Evolutionary conservation across 2,113 vertebrate species (phyloP).

Genomic region (Tringa solitaria): DNA sequence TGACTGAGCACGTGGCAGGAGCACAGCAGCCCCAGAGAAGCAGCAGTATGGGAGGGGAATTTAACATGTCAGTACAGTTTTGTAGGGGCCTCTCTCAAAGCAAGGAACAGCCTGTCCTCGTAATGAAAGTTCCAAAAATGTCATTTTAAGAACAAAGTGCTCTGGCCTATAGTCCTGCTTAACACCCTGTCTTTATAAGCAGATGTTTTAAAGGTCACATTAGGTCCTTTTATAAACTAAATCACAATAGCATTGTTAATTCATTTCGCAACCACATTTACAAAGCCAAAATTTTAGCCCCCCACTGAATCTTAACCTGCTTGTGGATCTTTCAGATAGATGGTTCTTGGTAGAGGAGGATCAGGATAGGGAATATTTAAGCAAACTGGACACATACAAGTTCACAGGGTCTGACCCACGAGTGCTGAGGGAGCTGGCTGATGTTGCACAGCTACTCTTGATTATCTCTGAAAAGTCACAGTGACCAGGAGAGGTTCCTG

Average conservation of each 20-base stretch:
- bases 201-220: slow-evolving; percentile 54
- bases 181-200: slow-evolving; percentile 21
- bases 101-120: slow-evolving; percentile 25
- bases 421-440: background rate
- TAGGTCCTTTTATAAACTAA: background rate
- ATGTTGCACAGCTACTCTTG: background rate
- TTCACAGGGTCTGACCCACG: background rate
- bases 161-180: slow-evolving; percentile 26
- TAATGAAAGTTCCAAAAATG: slow-evolving; percentile 4
- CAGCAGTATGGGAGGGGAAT: background rate
- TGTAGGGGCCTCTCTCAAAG: background rate
- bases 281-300: background rate
- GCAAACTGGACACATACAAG: background rate
- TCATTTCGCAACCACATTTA: background rate
- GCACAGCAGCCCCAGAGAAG: background rate
- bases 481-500: background rate
- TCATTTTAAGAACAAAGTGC: slow-evolving; percentile 33
- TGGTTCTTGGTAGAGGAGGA: background rate
- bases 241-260: background rate
- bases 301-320: background rate
- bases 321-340: background rate
- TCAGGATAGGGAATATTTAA: background rate
- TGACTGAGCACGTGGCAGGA: background rate
- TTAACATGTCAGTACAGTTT: background rate
- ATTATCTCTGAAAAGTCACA: background rate